phyloP scores from a whole-genome alignment of 2,888 invertebrate genomes.

The Tipula lateralis region DNA sequence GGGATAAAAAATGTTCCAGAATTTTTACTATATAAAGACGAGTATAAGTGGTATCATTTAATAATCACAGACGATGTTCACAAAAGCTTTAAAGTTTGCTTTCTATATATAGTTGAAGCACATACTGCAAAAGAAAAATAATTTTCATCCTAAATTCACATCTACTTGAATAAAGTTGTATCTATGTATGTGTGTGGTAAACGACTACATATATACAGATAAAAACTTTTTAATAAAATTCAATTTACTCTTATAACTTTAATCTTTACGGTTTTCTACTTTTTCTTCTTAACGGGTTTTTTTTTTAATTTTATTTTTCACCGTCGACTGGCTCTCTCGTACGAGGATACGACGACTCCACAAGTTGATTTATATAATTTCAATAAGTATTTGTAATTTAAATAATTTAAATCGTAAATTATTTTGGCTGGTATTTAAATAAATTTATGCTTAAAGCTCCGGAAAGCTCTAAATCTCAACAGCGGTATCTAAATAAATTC shows the following conservation, averaged over 20 bases:
- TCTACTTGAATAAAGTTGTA: too few relatives aligned
- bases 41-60: too few relatives aligned
- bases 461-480: neutral
- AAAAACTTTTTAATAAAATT: neutral
- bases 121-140: too few relatives aligned
- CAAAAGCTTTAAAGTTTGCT: too few relatives aligned
- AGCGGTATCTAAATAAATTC: neutral
- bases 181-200: too few relatives aligned
- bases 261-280: neutral
- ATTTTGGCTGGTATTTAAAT: neutral
- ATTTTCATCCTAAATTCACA: too few relatives aligned
- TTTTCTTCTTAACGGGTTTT: neutral
- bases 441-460: neutral
- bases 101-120: too few relatives aligned
- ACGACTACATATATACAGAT: neutral
- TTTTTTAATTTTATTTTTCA: neutral
- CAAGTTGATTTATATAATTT: constrained; percentile 4
- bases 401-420: neutral
- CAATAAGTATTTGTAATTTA: neutral
- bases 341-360: neutral
- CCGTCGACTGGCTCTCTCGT: neutral
- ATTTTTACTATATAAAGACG: too few relatives aligned
- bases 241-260: neutral
- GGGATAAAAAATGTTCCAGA: too few relatives aligned
- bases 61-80: too few relatives aligned